Conservation (phyloP, 2,113 vertebrate species). For the Leuciscus idus region DNA sequence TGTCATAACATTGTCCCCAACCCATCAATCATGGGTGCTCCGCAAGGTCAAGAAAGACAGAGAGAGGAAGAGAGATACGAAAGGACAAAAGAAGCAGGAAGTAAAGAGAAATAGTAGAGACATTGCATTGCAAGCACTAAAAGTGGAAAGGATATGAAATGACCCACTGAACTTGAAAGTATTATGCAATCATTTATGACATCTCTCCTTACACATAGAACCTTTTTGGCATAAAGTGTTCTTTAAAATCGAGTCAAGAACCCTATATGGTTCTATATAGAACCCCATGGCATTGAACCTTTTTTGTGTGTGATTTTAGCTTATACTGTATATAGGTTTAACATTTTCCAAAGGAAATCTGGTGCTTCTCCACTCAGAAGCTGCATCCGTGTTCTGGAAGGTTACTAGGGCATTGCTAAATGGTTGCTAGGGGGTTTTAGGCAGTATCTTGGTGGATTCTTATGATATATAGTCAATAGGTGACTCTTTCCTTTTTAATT, state of each 20-base stretch:
- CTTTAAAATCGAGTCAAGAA: too few relatives aligned
- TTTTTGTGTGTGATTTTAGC: not conserved
- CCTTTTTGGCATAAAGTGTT: too few relatives aligned
- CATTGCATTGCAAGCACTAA: not conserved
- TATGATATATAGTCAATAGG: not conserved
- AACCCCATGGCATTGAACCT: too few relatives aligned
- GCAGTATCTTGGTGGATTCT: not conserved
- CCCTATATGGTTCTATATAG: too few relatives aligned
- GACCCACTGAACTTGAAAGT: too few relatives aligned
- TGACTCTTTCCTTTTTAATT: too few relatives aligned
- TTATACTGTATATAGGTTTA: not conserved
- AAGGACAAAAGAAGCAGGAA: not conserved
- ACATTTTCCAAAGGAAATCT: not conserved
- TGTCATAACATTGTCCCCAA: slow-evolving; percentile 26
- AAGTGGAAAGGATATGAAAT: not conserved
- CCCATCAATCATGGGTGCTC: slow-evolving; percentile 40
- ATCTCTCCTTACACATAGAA: not conserved
- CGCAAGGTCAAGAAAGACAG: slow-evolving; percentile 36
- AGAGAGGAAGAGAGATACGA: slow-evolving; percentile 1
- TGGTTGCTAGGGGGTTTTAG: not conserved
- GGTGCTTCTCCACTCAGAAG: not conserved
- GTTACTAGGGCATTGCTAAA: too few relatives aligned
- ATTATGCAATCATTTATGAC: too few relatives aligned
- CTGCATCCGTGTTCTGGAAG: not conserved
- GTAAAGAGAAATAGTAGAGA: not conserved